phyloP scores from a whole-genome alignment of 53 echinoderm and acorn worm genomes.

The Actinopyga echinites region DNA sequence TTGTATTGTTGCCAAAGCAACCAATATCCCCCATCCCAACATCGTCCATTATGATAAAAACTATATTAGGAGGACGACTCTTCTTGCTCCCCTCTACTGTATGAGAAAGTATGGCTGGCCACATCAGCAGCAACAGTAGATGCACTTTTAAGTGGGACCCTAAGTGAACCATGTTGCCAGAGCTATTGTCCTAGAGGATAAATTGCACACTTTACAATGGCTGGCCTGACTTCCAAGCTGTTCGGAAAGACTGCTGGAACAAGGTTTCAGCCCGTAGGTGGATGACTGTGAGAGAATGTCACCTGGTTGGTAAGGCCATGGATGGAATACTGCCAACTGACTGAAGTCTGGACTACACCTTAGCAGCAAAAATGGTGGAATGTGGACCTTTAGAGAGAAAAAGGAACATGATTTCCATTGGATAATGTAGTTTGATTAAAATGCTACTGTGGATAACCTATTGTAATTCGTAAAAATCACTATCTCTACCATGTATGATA shows the following conservation, averaged over 20 bases:
- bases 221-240: neutral
- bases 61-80: conserved; percentile 65
- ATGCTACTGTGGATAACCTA: too few species aligned
- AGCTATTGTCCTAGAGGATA: neutral
- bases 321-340: conserved; percentile 17
- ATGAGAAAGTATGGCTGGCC: neutral
- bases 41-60: conserved; percentile 91
- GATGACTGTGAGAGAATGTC: neutral
- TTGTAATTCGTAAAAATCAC: too few species aligned
- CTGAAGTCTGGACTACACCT: neutral
- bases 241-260: neutral
- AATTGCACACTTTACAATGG: neutral
- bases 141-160: neutral
- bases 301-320: conserved; percentile 22
- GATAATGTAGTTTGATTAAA: too few species aligned
- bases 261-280: neutral
- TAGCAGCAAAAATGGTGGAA: too few species aligned
- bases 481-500: too few species aligned
- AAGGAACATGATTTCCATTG: too few species aligned
- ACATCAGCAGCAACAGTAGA: neutral
- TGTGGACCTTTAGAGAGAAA: too few species aligned
- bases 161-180: neutral
- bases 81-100: neutral
- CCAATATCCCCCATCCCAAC: conserved; percentile 94
- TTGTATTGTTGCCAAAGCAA: conserved; percentile 89